Evolutionary conservation across 2,113 vertebrate genomes (phyloP).

Genomic region (Salvelinus fontinalis): DNA sequence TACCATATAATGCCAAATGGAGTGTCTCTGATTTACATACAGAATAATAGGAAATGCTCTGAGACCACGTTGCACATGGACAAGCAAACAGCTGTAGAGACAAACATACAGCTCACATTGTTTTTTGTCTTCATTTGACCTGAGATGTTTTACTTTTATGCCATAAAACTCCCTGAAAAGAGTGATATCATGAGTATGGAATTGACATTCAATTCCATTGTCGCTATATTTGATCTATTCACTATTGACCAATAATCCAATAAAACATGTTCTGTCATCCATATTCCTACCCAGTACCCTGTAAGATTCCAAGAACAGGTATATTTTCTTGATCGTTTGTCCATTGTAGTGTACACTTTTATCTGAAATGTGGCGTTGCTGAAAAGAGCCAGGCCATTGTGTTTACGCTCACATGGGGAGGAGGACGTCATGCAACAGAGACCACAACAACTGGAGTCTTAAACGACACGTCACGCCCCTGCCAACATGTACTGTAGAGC

Average conservation of each 20-base stretch:
- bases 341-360: not conserved
- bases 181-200: not conserved
- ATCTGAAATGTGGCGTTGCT: conserved; percentile 1
- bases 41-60: no score
- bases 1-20: no score
- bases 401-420: conserved; percentile 7
- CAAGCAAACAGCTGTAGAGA: conserved; percentile 7
- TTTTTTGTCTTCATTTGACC: not conserved
- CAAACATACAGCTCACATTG: conserved; percentile 1
- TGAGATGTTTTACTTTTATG: not conserved
- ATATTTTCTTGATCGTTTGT: not conserved
- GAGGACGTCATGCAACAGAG: not conserved
- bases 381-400: not conserved
- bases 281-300: not conserved
- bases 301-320: no score
- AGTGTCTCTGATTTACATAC: no score
- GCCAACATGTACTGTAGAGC: conserved; percentile 18
- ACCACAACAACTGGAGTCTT: not conserved
- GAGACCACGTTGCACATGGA: not conserved
- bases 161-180: not conserved
- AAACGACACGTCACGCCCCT: not conserved
- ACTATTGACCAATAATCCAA: no score
- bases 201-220: no score
- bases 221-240: no score
- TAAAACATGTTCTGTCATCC: not conserved